A percentile compares a stretch with the other conserved stretches of the same genome.
phyloP scores from a whole-genome alignment of 2,888 invertebrate species.

The Leptopilina myrica region DNA sequence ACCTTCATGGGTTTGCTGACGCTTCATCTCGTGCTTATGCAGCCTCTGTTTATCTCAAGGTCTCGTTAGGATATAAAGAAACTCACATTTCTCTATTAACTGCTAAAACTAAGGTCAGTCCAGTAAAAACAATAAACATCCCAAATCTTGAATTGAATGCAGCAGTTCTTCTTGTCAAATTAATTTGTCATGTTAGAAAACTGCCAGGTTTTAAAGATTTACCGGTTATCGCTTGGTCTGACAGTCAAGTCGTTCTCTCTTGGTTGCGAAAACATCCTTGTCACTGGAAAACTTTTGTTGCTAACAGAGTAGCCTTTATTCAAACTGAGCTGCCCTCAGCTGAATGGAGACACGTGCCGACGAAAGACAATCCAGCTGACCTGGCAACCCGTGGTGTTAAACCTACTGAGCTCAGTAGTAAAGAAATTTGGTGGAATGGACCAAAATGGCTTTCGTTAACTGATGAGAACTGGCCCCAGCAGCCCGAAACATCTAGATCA shows the following conservation, averaged over 20 bases:
- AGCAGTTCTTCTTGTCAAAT: too few species aligned
- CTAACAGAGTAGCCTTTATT: constrained; percentile 46
- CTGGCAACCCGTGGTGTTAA: constrained; percentile 43
- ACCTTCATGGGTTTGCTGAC: too few species aligned
- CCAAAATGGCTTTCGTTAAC: constrained; percentile 37
- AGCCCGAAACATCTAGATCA: not conserved
- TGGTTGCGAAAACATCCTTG: constrained; percentile 50
- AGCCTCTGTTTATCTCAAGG: too few species aligned
- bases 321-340: constrained; percentile 31
- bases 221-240: constrained; percentile 47
- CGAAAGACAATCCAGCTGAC: constrained; percentile 47
- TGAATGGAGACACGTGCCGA: constrained; percentile 15
- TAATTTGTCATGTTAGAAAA: constrained; percentile 22
- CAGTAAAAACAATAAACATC: not conserved
- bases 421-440: constrained; percentile 45
- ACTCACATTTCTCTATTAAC: too few species aligned
- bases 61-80: too few species aligned
- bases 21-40: too few species aligned
- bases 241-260: constrained; percentile 50
- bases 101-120: too few species aligned
- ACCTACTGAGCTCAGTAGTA: constrained; percentile 22
- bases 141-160: too few species aligned
- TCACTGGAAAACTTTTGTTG: constrained; percentile 48
- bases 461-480: constrained; percentile 32
- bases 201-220: constrained; percentile 1